These are phyloP conservation scores for Tenebrio molitor DNA, from an alignment of 1,140 invertebrate genomes.

Conservation along the genomic window DNA sequence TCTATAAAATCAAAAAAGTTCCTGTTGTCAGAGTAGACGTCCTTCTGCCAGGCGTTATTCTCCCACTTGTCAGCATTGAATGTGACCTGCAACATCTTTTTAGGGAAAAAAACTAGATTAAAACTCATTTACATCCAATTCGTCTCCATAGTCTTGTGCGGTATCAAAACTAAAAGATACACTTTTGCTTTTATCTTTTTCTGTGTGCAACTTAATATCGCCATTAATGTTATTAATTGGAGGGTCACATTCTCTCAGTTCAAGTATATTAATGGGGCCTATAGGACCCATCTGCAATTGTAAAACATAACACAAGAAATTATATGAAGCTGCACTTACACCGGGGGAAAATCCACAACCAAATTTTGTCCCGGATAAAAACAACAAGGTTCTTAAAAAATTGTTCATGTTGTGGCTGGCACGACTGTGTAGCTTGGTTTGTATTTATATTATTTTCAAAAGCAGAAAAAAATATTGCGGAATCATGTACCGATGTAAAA, in stretches of 20 bases:
- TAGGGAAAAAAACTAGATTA: not conserved
- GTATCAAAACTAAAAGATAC: not conserved
- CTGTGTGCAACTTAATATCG: not conserved
- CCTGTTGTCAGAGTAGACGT: too few relatives aligned
- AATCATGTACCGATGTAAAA: too few relatives aligned
- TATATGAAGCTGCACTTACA: too few relatives aligned
- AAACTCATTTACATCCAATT: not conserved
- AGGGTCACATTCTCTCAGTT: slow-evolving; percentile 1
- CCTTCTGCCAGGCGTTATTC: not conserved
- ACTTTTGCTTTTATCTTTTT: not conserved
- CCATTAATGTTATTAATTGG: not conserved
- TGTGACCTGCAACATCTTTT: not conserved
- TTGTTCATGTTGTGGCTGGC: too few relatives aligned
- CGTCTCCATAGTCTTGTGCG: not conserved
- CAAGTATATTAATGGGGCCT: not conserved
- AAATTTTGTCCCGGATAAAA: too few relatives aligned
- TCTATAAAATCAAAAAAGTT: too few relatives aligned
- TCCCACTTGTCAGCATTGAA: not conserved
- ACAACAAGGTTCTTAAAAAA: too few relatives aligned
- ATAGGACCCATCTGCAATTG: slow-evolving; percentile 1
- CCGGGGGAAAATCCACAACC: too few relatives aligned
- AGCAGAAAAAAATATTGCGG: too few relatives aligned
- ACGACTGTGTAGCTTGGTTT: too few relatives aligned
- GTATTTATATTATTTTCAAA: too few relatives aligned
- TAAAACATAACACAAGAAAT: slow-evolving; percentile 2